These are phyloP conservation scores for Ptyas mucosa DNA, from an alignment of 2,113 vertebrate genomes.

Conservation along the genomic window DNA sequence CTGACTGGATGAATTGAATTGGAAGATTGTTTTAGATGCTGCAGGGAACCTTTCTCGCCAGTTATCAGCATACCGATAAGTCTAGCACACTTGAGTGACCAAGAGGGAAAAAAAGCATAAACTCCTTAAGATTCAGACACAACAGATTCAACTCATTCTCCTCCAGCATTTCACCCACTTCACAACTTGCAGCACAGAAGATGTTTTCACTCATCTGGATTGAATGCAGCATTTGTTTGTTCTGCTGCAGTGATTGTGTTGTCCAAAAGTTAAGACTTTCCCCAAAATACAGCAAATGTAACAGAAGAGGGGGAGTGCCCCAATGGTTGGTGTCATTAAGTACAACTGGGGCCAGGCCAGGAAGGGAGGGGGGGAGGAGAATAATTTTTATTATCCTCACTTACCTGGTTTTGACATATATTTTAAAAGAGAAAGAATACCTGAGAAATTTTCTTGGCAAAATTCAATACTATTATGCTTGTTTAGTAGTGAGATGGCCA, in stretches of 20 bases:
- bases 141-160: conserved; percentile 45
- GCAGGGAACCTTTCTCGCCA: conserved; percentile 12
- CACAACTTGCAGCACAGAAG: conserved; percentile 44
- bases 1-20: conserved; percentile 23
- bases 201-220: conserved; percentile 45
- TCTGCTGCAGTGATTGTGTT: conserved; percentile 54
- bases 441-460: background rate
- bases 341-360: background rate
- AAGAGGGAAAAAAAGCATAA: conserved; percentile 8
- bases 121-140: conserved; percentile 35
- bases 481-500: background rate
- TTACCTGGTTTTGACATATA: background rate
- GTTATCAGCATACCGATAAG: conserved; percentile 30
- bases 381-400: background rate
- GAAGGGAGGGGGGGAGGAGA: rapidly evolving
- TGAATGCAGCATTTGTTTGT: conserved; percentile 59
- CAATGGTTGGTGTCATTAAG: background rate
- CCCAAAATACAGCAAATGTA: conserved; percentile 50
- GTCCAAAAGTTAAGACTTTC: conserved; percentile 52
- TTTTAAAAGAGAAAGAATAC: background rate
- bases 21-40: background rate
- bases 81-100: background rate
- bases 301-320: conserved; percentile 24
- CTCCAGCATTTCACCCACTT: conserved; percentile 34
- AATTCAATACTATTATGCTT: background rate